Evolutionary conservation across 1,140 invertebrate species (phyloP).

Genomic region (Hydropsyche tenuis): DNA sequence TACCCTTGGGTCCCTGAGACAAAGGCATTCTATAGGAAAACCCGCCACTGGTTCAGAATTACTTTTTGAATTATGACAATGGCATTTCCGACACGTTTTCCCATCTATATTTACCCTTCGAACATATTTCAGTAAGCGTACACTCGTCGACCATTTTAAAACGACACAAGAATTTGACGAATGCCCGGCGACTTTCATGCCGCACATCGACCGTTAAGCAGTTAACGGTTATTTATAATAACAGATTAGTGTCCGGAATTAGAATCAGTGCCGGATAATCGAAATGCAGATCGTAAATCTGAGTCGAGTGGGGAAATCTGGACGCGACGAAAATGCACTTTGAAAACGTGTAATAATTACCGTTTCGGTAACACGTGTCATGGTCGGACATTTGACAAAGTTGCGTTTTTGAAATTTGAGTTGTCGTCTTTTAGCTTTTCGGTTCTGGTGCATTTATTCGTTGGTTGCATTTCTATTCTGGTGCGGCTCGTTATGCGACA

Average conservation of each 20-base stretch:
- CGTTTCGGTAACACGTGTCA: too few relatives aligned
- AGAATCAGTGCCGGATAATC: neutral
- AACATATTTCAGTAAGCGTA: neutral
- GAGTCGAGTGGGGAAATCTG: too few relatives aligned
- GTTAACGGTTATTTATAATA: slow-evolving; percentile 13
- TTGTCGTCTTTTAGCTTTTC: too few relatives aligned
- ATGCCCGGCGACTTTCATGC: neutral
- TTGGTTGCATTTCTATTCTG: neutral
- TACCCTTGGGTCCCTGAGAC: too few relatives aligned
- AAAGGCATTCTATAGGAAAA: too few relatives aligned
- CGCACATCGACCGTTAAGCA: neutral
- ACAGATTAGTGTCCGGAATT: neutral
- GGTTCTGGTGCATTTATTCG: neutral
- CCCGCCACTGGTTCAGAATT: too few relatives aligned
- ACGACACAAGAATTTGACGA: slow-evolving; percentile 12
- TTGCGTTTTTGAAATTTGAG: too few relatives aligned
- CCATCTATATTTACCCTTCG: neutral
- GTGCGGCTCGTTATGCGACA: neutral
- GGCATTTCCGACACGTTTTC: too few relatives aligned
- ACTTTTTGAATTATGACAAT: too few relatives aligned
- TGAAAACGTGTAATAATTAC: too few relatives aligned
- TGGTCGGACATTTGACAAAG: too few relatives aligned
- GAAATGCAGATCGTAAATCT: slow-evolving; percentile 6
- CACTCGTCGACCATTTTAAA: neutral
- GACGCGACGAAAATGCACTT: too few relatives aligned